Percentiles rank a stretch among this genome's conserved stretches.
Evolutionary conservation across 1,140 invertebrate genomes (phyloP).

Genomic region (Aradophagus sp.): DNA sequence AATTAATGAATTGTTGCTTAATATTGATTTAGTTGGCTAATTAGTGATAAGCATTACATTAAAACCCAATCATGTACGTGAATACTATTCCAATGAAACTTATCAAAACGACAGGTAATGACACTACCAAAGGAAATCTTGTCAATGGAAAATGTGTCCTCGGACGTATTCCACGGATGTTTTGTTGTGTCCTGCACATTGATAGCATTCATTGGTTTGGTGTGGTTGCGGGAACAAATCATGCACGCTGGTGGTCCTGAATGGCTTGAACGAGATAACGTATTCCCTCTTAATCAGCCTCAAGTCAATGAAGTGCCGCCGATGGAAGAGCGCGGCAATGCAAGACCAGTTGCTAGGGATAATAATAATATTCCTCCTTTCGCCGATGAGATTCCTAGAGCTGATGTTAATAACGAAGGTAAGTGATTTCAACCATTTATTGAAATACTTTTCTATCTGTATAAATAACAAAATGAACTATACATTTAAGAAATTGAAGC

Average conservation of each 20-base stretch:
- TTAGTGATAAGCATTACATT: no score
- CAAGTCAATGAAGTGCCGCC: slow-evolving; percentile 50
- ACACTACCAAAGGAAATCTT: slow-evolving; percentile 93
- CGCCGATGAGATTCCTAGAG: slow-evolving; percentile 63
- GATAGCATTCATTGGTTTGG: slow-evolving; percentile 96
- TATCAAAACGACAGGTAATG: no score
- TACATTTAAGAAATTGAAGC: no score
- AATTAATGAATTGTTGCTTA: no score
- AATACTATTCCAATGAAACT: no score
- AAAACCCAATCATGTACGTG: no score
- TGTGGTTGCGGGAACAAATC: slow-evolving; percentile 98
- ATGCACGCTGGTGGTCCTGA: slow-evolving; percentile 97
- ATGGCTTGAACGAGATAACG: slow-evolving; percentile 88
- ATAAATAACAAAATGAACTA: no score
- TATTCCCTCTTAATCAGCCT: slow-evolving; percentile 65
- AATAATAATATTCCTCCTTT: slow-evolving; percentile 74
- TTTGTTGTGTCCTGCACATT: slow-evolving; percentile 97
- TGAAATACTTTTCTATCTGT: no score
- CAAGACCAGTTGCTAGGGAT: slow-evolving; percentile 64
- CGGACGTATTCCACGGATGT: slow-evolving; percentile 96
- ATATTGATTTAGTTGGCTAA: no score
- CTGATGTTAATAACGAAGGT: slow-evolving; percentile 56
- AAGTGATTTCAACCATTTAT: slow-evolving; percentile 6
- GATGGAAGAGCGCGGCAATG: slow-evolving; percentile 55
- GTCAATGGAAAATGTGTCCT: slow-evolving; percentile 93